Conservation (phyloP, 2,113 vertebrate genomes). For the Illadopsis cleaveri region DNA sequence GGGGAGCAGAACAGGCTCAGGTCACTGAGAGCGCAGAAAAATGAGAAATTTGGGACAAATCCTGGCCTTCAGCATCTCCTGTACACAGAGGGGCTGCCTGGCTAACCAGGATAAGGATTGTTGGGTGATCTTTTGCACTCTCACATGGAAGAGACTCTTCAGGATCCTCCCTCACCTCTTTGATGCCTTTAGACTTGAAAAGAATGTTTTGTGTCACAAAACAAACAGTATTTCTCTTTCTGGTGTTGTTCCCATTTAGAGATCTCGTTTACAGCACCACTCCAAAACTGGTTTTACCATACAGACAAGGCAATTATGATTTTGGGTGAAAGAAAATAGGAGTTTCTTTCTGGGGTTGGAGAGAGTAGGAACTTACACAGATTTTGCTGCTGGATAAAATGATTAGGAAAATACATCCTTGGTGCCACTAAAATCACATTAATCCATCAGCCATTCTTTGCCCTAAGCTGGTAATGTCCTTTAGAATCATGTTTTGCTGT, state of each 20-base stretch:
- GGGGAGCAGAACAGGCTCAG: neutral
- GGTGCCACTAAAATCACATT: slow-evolving; percentile 18
- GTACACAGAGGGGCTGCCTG: neutral
- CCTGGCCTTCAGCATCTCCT: neutral
- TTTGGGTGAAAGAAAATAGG: neutral
- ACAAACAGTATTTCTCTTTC: neutral
- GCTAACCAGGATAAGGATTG: neutral
- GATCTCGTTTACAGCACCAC: neutral
- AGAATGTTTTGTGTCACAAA: neutral
- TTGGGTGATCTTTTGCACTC: neutral
- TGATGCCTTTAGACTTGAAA: neutral
- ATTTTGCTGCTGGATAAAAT: slow-evolving; percentile 9
- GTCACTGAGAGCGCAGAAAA: neutral
- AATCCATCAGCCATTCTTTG: slow-evolving; percentile 28
- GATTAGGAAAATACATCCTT: slow-evolving; percentile 9
- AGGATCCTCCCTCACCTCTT: neutral
- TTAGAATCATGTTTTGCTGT: slow-evolving; percentile 9
- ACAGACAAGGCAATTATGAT: neutral
- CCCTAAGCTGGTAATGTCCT: slow-evolving; percentile 15
- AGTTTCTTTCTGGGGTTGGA: neutral
- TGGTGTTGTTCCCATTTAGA: neutral
- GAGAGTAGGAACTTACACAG: neutral
- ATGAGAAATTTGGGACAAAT: neutral
- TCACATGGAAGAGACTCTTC: neutral
- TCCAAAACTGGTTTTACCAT: neutral